Evolutionary conservation across 2,888 invertebrate species (phyloP).

Genomic region (Odontomyia ornata): DNA sequence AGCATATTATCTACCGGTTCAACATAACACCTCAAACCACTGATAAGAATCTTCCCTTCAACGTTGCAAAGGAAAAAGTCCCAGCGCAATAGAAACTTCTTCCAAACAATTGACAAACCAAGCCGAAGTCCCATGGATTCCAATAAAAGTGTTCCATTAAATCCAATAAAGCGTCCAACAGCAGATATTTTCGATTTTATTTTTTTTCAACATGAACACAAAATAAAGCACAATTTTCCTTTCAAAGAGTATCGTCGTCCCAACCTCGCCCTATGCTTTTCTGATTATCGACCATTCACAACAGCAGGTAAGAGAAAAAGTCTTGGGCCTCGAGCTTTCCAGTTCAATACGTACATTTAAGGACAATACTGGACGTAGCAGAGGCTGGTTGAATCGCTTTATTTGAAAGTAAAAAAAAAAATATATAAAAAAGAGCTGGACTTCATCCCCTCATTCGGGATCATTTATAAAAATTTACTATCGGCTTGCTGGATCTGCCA

Average conservation of each 20-base stretch:
- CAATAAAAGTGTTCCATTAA: constrained; percentile 26
- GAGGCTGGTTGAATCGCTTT: neutral
- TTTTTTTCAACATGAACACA: constrained; percentile 25
- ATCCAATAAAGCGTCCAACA: constrained; percentile 22
- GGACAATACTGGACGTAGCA: neutral
- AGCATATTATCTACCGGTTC: neutral
- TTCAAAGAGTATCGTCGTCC: neutral
- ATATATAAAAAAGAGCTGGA: too few relatives aligned
- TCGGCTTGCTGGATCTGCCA: neutral
- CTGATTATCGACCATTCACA: neutral
- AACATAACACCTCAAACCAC: constrained; percentile 9
- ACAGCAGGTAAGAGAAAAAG: neutral
- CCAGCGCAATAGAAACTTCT: neutral
- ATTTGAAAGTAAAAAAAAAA: neutral
- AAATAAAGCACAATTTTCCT: neutral
- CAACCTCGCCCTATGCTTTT: neutral
- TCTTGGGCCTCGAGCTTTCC: neutral
- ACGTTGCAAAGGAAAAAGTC: neutral
- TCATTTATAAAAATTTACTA: constrained; percentile 32
- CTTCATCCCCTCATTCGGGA: neutral
- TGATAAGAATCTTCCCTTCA: neutral
- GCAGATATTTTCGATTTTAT: constrained; percentile 26
- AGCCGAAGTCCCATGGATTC: neutral
- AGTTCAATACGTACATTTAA: neutral
- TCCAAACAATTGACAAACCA: neutral